Evolutionary conservation across 2,797 vertebrate genomes (phyloP), one percentile per base, ranked within the genome.

Genomic region (Podarcis siculus): DNA sequence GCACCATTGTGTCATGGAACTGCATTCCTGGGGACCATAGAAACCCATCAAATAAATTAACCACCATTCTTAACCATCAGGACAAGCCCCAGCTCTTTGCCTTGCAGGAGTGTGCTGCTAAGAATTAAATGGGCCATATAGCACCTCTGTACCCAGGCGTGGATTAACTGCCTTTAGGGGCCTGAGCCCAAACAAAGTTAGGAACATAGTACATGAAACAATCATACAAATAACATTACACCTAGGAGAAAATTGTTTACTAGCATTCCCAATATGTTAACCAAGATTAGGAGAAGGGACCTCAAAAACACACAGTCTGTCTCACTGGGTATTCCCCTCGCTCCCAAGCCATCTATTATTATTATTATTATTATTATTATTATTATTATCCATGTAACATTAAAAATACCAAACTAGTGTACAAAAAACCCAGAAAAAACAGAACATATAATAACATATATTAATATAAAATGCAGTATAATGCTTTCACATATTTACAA

Each of bases 31-130:
- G 77, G 55, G 27, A 64, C 42, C 39, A 49, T 72, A 87, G 80
- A 87, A 90, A 87, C 30, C 75, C 80, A 67, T 87, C 71, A 85
- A 69, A 81, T 49, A 87, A 75, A 80, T 84, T 85, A 58, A 61
- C 71, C 49, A 58, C 58, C 30, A 17, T 67, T 58, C 86, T 42
- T 76, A 42, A 77, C 72, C 72, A 78, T 61, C 77, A 84, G 49
- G 58, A 27, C 39, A 76, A 84, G 23, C 27, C 75, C 39, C 32
- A 75, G 12, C 17, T 32, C 82, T 58, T 69, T 55, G 49, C 39
- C 27, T 35, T 67, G 13, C 61, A 35, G 49, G 42, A 75, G 2
- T 84, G 76, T 79, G 32, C 19, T 75, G 25, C 9, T 66, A 32
- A 35, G 69, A 55, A 78, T 82, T 78, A 86, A 82, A 89, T 85